Base-by-base conservation (phyloP, 2,113 vertebrate species). In the Cairina moschata region DNA sequence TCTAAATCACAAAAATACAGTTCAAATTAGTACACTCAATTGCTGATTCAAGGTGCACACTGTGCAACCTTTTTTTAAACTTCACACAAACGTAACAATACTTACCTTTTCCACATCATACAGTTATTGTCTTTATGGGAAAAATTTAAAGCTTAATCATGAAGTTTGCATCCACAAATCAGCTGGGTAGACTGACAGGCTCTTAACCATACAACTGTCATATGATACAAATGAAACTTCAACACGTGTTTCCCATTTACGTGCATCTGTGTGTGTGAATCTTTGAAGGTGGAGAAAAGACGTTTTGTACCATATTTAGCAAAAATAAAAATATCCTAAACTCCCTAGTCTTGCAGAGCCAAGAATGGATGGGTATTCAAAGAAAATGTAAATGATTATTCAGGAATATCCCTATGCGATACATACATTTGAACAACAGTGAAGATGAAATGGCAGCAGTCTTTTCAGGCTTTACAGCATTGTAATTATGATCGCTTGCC, bases 351-450 rank as follows among this genome's bases (percentile, higher is more conserved):
- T 95, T 80, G 92, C 86, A 69, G 96, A 94, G 84, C 89, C 95
- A 40, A 80, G 93, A 95, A 93, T 50, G 93, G 85, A 82, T 66
- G 93, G 93, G 82, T 68, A 90, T 76, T 95, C 91, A 95, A 96
- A 92, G 76, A 88, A 93, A 89, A 92, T 5, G 50, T 72, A 93
- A 92, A 83, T 91, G 95, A 90, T 90, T 92, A 95, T 62, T 97
- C 95, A 97, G 96, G 97, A 96, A 95, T 98, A 98, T 97, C 98
- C 98, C 98, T 97, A 95, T 97, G 97, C 93, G 97, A 99, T 99
- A 99, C 99, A 98, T 99, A 99, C 99, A 99, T 98, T 99, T 99
- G 98, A 97, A 97, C 97, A 99, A 98, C 97, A 98, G 96, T 98
- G 99, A 94, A 93, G 99, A 96, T 96, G 98, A 97, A 97, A 97